Base-by-base conservation (phyloP, 2,797 vertebrate species). In the Schizopygopsis pylzovi region DNA sequence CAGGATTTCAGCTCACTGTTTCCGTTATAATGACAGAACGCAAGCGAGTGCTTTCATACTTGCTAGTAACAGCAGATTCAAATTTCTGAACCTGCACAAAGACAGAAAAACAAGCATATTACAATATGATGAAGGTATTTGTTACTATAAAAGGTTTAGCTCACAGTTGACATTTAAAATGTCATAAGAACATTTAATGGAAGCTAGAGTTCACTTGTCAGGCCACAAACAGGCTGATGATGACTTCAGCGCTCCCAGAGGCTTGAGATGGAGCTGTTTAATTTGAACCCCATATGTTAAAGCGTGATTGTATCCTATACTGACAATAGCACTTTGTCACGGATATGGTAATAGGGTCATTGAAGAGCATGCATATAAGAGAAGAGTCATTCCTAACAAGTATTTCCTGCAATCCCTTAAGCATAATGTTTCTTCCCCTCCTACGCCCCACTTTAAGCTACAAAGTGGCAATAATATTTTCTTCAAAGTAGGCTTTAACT, bases 391-490 rank as follows among this genome's bases (percentile, higher is more conserved):
- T 81, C 67, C 70, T 86, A 41, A 84, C 65, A 84, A 81, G 45
- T 75, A 65, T 82, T 85, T 84, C 59, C 59, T 39, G 59, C 39
- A 52, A 75, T 83, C 82, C 82, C 84, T 82, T 6, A 77, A 54
- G 52, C 76, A 47, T 77, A 84, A 85, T 84, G 63, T 63, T 81
- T 81, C 71, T 84, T 83, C 49, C 70, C 54, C 54, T 81, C 68
- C 43, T 61, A 47, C 12, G 1, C 28, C 67, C 15, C 15, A 78
- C 20, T 81, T 84, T 52, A 82, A 56, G 41, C 75, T 82, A 86
- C 56, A 86, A 87, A 86, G 75, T 77, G 70, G n/a, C 67, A 72
- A 59, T n/a, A 82, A 76, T 89, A 63, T 70, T 68, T 78, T 71
- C 59, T 61, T 78, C 45, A 37, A 73, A 22, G 37, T 67, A 67